phyloP scores from a whole-genome alignment of 2,888 invertebrate genomes.

The Amitus sp. region DNA sequence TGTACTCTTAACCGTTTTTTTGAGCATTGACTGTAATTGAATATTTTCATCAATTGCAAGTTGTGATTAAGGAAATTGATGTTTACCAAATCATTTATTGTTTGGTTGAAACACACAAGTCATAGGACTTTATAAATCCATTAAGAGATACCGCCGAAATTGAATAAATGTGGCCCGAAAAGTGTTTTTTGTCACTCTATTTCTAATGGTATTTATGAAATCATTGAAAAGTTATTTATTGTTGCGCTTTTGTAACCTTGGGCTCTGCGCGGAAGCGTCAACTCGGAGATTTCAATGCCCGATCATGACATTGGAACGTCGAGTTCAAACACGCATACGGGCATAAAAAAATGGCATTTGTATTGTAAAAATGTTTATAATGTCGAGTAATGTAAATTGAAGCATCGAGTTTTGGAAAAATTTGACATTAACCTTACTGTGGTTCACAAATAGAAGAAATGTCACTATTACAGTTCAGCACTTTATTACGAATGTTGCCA shows the following conservation, averaged over 20 bases:
- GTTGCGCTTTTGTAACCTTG: neutral
- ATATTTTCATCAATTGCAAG: neutral
- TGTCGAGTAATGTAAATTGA: neutral
- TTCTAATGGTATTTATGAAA: no score
- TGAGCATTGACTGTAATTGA: slow-evolving; percentile 55
- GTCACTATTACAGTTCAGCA: slow-evolving; percentile 36
- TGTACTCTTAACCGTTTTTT: slow-evolving; percentile 78
- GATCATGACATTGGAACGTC: slow-evolving; percentile 10
- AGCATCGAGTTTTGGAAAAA: neutral
- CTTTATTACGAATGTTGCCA: slow-evolving; percentile 45
- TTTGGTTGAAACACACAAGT: no score
- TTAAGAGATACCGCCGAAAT: no score
- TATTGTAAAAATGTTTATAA: neutral
- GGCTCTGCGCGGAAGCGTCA: slow-evolving; percentile 23
- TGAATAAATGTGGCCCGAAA: no score
- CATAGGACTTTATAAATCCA: no score
- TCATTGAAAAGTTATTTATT: neutral
- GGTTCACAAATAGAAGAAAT: slow-evolving; percentile 28
- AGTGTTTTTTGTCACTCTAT: no score
- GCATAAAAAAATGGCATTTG: neutral
- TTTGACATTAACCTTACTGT: slow-evolving; percentile 31
- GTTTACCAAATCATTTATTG: neutral
- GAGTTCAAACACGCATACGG: no score
- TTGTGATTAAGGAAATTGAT: neutral
- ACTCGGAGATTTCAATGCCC: slow-evolving; percentile 30